Evolutionary conservation across 1,140 invertebrate genomes (phyloP).

Genomic region (Acyrthosiphon pisum): DNA sequence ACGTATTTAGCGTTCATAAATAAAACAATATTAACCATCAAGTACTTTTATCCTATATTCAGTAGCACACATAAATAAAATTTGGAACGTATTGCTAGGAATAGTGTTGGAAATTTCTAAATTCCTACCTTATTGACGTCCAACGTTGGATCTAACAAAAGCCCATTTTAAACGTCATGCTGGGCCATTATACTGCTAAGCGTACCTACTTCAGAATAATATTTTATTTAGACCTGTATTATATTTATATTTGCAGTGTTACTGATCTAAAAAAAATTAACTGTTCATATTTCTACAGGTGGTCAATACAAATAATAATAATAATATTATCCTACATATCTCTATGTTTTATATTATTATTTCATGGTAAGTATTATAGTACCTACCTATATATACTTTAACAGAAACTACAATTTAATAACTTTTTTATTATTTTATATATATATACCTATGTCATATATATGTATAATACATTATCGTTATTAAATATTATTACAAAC

Average conservation of each 20-base stretch:
- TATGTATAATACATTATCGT: not conserved
- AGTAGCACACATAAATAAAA: not conserved
- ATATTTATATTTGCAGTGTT: not conserved
- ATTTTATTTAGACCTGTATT: not conserved
- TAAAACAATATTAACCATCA: not conserved
- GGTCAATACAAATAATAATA: slow-evolving; percentile 15
- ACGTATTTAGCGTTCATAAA: not conserved
- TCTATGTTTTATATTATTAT: not conserved
- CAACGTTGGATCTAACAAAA: not conserved
- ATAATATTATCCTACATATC: not conserved
- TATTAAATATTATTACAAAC: not conserved
- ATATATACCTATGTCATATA: too few species aligned
- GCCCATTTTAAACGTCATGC: not conserved
- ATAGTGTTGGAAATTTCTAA: not conserved
- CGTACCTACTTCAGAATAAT: not conserved
- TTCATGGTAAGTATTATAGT: not conserved
- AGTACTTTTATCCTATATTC: not conserved
- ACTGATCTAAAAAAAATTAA: slow-evolving; percentile 25
- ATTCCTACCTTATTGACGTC: not conserved
- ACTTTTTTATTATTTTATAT: not conserved
- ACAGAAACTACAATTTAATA: not conserved
- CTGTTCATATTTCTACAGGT: not conserved
- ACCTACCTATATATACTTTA: not conserved
- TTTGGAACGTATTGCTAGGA: not conserved
- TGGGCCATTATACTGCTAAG: not conserved